Evolutionary conservation across 2,797 vertebrate species (phyloP), one percentile per base, ranked within the genome.

Genomic region (Orientallactaga sibirica): DNA sequence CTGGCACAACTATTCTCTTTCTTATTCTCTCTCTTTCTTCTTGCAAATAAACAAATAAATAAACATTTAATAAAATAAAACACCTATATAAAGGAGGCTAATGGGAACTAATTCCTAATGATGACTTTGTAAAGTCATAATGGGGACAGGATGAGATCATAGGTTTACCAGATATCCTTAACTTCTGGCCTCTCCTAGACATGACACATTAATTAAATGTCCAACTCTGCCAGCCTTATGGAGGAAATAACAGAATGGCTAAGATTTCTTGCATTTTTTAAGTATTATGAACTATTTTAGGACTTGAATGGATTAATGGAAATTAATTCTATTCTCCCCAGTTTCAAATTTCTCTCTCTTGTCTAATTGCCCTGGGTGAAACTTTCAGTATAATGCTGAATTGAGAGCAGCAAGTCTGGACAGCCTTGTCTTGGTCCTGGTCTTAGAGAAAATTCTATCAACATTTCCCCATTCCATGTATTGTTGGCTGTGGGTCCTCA

Each of bases 321-420:
- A 22, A 92, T 80, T 20, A 76, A 64, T 62, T 73, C 33, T 92
- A 64, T 62, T 73, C 33, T 92, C 19, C 78, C n/a, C 22, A 64
- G 1, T 24, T 79, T 27, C 88, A 37, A n/a, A 37, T 61, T 58
- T n/a, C 25, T 41, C 68, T 29, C 25, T 58, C 52, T 89, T 71
- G 43, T 27, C 33, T n/a, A 29, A 66, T 67, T 43, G 8, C 19
- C 66, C 86, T 33, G 0, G 9, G 29, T 77, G 19, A 64, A 88
- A 37, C 43, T 37, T 77, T 76, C 0, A 52, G 22, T 27, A 66
- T 16, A 18, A 18, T 77, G n/a, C n/a, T 52, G n/a, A 79, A 11
- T 19, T 29, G 29, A 37, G 43, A 41, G n/a, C 25, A 6, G 48
- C 16, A 9, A 58, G 12, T n/a, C 5, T 33, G 5, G 33, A 76